Evolutionary conservation across 1,140 invertebrate genomes (phyloP).

Genomic region (Papilio dardanus): DNA sequence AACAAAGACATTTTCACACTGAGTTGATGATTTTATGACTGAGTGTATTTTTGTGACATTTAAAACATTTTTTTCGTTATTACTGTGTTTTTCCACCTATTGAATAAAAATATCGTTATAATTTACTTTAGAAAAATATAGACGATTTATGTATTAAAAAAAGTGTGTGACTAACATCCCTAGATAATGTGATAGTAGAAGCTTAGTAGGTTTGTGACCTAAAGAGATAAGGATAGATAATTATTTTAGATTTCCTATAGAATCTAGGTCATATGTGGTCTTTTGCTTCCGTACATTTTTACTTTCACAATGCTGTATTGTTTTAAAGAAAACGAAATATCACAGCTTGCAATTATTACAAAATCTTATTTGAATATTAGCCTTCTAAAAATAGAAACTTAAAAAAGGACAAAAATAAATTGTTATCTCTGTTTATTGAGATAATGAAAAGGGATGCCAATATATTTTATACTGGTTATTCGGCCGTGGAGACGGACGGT

Average conservation of each 20-base stretch:
- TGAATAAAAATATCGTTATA: background rate
- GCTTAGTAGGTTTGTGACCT: background rate
- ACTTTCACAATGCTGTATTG: background rate
- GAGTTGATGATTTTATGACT: constrained; percentile 10
- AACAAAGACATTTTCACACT: constrained; percentile 2
- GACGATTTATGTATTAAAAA: too few relatives aligned
- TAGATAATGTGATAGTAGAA: too few relatives aligned
- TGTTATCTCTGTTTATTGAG: background rate
- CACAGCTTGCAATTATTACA: background rate
- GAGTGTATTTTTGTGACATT: background rate
- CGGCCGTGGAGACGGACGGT: background rate
- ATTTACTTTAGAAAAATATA: background rate
- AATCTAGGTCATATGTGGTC: background rate
- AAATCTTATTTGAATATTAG: too few relatives aligned
- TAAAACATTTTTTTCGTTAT: background rate
- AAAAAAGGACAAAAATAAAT: background rate
- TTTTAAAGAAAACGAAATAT: background rate
- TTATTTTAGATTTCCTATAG: constrained; percentile 6
- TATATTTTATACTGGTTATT: background rate
- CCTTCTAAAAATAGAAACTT: too few relatives aligned
- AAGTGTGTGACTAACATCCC: too few relatives aligned
- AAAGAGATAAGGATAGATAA: constrained; percentile 12
- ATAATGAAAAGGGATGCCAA: background rate
- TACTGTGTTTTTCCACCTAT: background rate
- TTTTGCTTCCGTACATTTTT: background rate